Evolutionary conservation across 2,888 invertebrate species (phyloP), one percentile per base, ranked within the genome.

Genomic region (Saturnia japonica): DNA sequence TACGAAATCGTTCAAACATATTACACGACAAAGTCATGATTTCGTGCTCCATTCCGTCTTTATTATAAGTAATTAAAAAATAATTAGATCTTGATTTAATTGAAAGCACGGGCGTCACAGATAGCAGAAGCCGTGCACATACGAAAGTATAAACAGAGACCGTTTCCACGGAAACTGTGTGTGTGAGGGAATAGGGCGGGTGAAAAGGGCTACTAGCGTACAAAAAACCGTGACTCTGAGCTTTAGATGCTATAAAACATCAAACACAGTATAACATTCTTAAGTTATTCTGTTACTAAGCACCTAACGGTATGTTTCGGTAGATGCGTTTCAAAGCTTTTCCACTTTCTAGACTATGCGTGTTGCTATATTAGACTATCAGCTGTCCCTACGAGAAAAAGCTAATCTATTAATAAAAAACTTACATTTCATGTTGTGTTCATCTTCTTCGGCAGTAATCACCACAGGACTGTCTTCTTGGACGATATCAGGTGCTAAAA

Each of bases 361-460:
- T 51, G 19, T 14, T 19, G 2, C 14, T 6, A 51, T 51, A 4
- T 45, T 14, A 2, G 19, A 47, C 19, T 47, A 47, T 19, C 47
- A 47, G 3, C 47, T 47, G 19, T 47, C 47, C 16, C 47, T 19
- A 47, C 19, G 16, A 19, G 19, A 16, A 16, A 47, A 19, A 14
- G 19, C 7, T 47, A 47, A 34, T 51, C 14, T 40, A 19, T 45
- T 22, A 40, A 67, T 34, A 67, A 25, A 64, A 70, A 69, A 70
- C 96, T 96, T 95, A 97, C 97, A 96, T 95, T 97, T 97, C 92
- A 96, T 95, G 87, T 96, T 97, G 82, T 96, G 96, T 89, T 97
- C 97, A 68, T 93, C 93, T 87, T 97, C 97, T 69, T 91, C 93
- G 78, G 96, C 96, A 73, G 96, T 96, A 72, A 95, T 94, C 68